A percentile compares a stretch with the other conserved stretches of the same genome.
phyloP scores from a whole-genome alignment of 2,113 vertebrate genomes.

The Aviceda subcristata region DNA sequence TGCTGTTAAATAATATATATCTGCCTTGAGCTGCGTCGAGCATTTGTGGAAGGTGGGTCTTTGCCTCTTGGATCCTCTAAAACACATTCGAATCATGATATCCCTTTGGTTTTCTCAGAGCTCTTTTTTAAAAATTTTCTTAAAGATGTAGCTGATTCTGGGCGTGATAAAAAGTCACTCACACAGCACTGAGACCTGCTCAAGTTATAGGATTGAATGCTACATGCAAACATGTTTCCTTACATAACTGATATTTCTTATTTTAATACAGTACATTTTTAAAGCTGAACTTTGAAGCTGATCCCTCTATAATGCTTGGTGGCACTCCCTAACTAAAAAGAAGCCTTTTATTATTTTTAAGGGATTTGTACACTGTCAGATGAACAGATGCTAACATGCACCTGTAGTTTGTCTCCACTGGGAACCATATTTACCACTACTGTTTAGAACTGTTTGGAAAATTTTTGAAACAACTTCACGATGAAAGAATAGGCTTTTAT shows the following conservation, averaged over 20 bases:
- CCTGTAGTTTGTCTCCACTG: background rate
- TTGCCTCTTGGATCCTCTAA: background rate
- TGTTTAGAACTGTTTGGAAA: background rate
- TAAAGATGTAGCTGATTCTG: background rate
- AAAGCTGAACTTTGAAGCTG: background rate
- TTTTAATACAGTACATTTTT: background rate
- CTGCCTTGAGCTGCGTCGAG: background rate
- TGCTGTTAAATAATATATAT: background rate
- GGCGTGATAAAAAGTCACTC: background rate
- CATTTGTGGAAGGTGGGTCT: background rate
- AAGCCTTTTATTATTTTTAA: constrained; percentile 15
- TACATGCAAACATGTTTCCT: background rate
- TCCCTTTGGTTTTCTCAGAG: background rate
- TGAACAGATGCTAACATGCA: constrained; percentile 1
- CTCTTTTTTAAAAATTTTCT: background rate
- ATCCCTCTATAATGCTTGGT: background rate
- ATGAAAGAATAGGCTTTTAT: background rate
- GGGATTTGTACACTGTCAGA: background rate
- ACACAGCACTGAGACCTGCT: background rate
- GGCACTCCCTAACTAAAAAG: background rate
- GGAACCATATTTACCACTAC: background rate
- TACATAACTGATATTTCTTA: constrained; percentile 4
- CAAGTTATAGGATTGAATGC: background rate
- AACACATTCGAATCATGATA: background rate
- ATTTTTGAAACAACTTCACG: background rate